These are phyloP conservation scores for Sphecodes monilicornis DNA, from an alignment of 2,888 invertebrate species.

Conservation along the genomic window DNA sequence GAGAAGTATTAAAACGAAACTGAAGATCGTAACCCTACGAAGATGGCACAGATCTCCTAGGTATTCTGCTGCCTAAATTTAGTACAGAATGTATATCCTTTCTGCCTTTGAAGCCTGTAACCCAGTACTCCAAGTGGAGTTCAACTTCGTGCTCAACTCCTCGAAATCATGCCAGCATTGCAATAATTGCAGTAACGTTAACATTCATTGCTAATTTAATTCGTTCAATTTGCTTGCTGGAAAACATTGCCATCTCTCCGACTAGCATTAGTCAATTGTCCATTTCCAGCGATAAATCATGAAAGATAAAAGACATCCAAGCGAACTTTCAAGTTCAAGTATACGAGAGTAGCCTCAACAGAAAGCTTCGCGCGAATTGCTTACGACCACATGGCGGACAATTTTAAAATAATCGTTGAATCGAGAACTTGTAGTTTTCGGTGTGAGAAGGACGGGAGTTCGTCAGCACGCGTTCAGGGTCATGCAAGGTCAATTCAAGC, in stretches of 20 bases:
- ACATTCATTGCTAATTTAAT: neutral
- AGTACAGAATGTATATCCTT: neutral
- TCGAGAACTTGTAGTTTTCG: neutral
- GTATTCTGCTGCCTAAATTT: neutral
- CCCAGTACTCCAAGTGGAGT: neutral
- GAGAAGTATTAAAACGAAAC: neutral
- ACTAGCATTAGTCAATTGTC: neutral
- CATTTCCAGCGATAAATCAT: neutral
- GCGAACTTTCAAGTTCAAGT: conserved; percentile 41
- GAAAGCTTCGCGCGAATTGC: conserved; percentile 3
- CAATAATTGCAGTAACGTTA: no score
- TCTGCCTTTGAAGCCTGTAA: neutral
- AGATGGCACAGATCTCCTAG: neutral
- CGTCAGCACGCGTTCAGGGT: neutral
- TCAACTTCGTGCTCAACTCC: neutral
- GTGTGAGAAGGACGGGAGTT: neutral
- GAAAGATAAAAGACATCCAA: conserved; percentile 15
- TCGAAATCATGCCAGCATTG: neutral
- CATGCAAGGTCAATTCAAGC: neutral
- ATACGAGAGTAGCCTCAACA: conserved; percentile 18
- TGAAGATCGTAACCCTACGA: neutral
- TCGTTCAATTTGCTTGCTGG: neutral
- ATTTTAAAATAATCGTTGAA: neutral
- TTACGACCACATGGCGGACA: neutral
- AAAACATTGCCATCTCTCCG: neutral